Evolutionary conservation across 2,797 vertebrate species (phyloP).

Genomic region (Lateolabrax maculatus): DNA sequence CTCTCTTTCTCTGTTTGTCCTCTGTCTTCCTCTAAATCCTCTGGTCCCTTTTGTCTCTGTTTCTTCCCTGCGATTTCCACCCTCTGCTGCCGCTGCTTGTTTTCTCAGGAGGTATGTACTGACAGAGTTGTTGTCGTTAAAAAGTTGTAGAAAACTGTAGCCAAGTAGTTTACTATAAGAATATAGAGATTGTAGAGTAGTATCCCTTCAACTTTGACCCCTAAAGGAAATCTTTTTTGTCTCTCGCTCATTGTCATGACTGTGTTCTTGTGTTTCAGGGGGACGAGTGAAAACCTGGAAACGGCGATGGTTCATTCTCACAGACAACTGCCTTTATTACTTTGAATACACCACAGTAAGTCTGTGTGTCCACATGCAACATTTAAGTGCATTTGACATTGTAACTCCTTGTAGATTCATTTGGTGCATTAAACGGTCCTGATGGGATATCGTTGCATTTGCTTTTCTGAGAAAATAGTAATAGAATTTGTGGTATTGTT

Average conservation of each 20-base stretch:
- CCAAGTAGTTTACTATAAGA: conserved; percentile 1
- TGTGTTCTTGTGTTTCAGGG: conserved; percentile 82
- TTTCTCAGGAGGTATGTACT: conserved; percentile 90
- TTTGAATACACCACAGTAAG: conserved; percentile 98
- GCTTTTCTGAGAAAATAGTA: neutral
- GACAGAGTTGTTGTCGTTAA: conserved; percentile 48
- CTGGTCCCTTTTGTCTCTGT: conserved; percentile 73
- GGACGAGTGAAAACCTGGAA: conserved; percentile 99
- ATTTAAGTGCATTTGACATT: neutral
- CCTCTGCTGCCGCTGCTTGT: conserved; percentile 83
- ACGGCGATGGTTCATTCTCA: conserved; percentile 98
- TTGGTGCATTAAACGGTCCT: neutral
- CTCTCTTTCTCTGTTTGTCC: conserved; percentile 53
- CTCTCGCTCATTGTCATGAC: neutral
- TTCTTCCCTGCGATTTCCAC: conserved; percentile 83
- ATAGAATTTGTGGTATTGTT: neutral
- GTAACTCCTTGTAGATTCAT: neutral
- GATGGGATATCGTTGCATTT: neutral
- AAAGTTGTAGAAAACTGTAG: conserved; percentile 24
- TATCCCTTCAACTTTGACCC: neutral
- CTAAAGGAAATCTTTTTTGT: neutral
- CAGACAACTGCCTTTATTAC: conserved; percentile 98
- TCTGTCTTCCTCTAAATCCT: conserved; percentile 69
- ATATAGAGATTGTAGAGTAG: conserved; percentile 32
- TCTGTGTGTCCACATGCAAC: neutral